Evolutionary conservation across 2,113 vertebrate genomes (phyloP).

Genomic region (Onychostoma macrolepis): DNA sequence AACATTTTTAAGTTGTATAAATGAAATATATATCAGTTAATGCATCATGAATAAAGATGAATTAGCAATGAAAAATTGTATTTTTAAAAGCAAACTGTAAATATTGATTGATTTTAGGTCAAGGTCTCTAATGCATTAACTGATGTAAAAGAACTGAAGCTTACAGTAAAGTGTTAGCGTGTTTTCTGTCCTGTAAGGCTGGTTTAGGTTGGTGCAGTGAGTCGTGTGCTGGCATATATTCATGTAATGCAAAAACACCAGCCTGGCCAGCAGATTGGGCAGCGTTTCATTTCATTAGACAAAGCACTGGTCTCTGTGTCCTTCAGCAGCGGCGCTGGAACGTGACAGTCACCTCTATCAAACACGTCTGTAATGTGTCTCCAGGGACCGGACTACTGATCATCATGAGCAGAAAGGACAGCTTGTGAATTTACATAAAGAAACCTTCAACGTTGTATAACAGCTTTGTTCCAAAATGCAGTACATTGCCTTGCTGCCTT

Average conservation of each 20-base stretch:
- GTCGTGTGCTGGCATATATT: background rate
- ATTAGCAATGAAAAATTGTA: background rate
- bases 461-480: background rate
- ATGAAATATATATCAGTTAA: background rate
- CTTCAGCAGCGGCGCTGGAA: background rate
- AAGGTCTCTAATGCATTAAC: background rate
- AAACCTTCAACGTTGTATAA: background rate
- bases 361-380: background rate
- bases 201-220: background rate
- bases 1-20: too few species aligned
- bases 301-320: background rate
- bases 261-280: background rate
- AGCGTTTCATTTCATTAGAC: background rate
- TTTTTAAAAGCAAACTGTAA: background rate
- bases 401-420: background rate
- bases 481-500: too few species aligned
- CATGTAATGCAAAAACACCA: background rate
- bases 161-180: background rate
- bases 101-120: background rate
- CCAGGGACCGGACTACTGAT: background rate
- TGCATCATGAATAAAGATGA: background rate
- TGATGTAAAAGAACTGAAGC: background rate
- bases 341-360: slow-evolving; percentile 6
- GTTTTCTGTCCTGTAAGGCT: background rate
- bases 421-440: background rate